Evolutionary conservation across 2,113 vertebrate genomes (phyloP).

Genomic region (Triplophysa rosa): DNA sequence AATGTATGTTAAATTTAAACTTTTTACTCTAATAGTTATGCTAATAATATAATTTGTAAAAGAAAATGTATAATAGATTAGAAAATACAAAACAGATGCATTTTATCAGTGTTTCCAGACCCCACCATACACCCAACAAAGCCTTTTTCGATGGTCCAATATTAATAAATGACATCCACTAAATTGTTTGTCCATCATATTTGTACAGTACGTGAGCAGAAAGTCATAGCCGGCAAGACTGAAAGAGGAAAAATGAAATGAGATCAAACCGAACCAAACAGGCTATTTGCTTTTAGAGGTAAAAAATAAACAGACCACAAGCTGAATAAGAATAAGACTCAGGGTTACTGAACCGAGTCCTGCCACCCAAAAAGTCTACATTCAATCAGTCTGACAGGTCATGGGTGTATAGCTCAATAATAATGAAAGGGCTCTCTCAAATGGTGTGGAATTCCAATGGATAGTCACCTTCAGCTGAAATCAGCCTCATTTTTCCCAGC

Average conservation of each 20-base stretch:
- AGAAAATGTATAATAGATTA: background rate
- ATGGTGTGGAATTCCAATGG: constrained; percentile 8
- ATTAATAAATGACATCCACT: background rate
- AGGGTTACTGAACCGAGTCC: background rate
- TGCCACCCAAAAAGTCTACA: background rate
- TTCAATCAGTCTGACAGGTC: constrained; percentile 35
- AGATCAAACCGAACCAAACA: background rate
- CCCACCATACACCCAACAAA: background rate
- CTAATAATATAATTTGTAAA: background rate
- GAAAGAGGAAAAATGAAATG: background rate
- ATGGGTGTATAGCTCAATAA: constrained; percentile 32
- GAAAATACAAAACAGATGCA: background rate
- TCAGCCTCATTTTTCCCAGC: constrained; percentile 4
- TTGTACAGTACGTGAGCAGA: background rate
- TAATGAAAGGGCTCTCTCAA: constrained; percentile 18
- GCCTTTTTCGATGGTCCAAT: background rate
- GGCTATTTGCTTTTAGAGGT: constrained; percentile 1
- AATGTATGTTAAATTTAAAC: background rate
- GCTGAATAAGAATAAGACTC: constrained; percentile 13
- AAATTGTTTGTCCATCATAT: background rate
- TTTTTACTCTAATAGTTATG: background rate
- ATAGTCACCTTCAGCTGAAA: constrained; percentile 6
- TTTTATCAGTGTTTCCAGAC: background rate
- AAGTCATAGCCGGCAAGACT: background rate
- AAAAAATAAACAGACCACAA: background rate